These are phyloP conservation scores for Himalopsyche anomala DNA, from an alignment of 2,888 invertebrate genomes.

Conservation along the genomic window DNA sequence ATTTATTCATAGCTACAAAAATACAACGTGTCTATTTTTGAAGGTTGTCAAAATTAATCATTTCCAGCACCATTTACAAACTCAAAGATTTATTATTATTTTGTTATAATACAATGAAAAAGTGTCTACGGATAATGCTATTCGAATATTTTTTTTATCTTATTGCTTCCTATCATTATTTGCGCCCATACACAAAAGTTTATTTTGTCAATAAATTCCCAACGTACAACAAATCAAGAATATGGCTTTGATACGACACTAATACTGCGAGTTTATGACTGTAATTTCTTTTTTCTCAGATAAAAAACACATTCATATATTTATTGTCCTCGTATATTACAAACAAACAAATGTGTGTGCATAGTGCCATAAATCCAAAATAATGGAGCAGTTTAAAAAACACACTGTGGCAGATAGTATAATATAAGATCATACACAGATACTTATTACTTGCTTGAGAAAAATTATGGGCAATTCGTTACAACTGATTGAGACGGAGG, in stretches of 20 bases:
- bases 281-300: conserved; percentile 30
- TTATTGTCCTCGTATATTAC: conserved; percentile 34
- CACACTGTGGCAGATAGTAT: background rate
- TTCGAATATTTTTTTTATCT: conserved; percentile 18
- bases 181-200: background rate
- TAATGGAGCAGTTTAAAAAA: conserved; percentile 30
- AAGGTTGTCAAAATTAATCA: too few relatives aligned
- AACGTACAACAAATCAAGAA: conserved; percentile 36
- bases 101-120: background rate
- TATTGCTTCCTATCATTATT: conserved; percentile 29
- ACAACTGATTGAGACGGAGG: too few relatives aligned
- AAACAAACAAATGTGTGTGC: conserved; percentile 7
- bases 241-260: conserved; percentile 37
- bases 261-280: conserved; percentile 20
- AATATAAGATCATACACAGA: too few relatives aligned
- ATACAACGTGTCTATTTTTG: too few relatives aligned
- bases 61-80: too few relatives aligned
- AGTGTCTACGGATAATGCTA: background rate
- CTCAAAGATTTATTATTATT: background rate
- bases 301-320: conserved; percentile 40
- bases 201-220: conserved; percentile 33
- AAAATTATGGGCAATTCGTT: too few relatives aligned
- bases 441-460: too few relatives aligned
- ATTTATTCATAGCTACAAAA: too few relatives aligned
- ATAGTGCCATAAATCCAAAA: background rate